Conservation (phyloP, 2,797 vertebrate genomes). For the Liparis tanakae region DNA sequence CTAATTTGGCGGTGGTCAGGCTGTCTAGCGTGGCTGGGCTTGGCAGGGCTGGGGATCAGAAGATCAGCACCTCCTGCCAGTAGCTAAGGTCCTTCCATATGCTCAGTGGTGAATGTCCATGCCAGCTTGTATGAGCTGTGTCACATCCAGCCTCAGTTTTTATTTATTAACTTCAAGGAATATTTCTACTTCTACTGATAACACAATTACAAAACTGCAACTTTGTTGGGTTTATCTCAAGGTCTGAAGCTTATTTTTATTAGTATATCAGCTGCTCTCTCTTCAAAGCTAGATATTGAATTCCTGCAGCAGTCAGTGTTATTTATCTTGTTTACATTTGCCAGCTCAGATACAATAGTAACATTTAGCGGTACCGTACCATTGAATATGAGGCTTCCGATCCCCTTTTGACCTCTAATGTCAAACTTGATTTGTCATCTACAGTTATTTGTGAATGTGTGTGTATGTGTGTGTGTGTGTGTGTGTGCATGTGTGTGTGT, state of each 20-base stretch:
- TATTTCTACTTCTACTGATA: slow-evolving; percentile 50
- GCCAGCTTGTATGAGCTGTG: slow-evolving; percentile 66
- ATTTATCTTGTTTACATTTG: slow-evolving; percentile 65
- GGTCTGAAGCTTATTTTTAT: slow-evolving; percentile 35
- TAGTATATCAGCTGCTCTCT: slow-evolving; percentile 36
- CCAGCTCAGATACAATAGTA: slow-evolving; percentile 52
- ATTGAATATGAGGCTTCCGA: slow-evolving; percentile 62
- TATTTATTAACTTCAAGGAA: slow-evolving; percentile 39
- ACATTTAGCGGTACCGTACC: slow-evolving; percentile 56
- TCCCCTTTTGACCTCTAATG: slow-evolving; percentile 73
- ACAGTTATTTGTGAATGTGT: slow-evolving; percentile 51
- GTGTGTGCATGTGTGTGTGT: slow-evolving; percentile 28
- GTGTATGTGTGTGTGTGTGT: slow-evolving; percentile 24
- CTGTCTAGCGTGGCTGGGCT: slow-evolving; percentile 78
- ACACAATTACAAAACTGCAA: slow-evolving; percentile 47
- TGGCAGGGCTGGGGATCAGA: slow-evolving; percentile 75
- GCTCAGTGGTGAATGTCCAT: slow-evolving; percentile 68
- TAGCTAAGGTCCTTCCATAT: slow-evolving; percentile 79
- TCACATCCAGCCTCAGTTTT: slow-evolving; percentile 66
- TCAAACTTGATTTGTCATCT: slow-evolving; percentile 79
- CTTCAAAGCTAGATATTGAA: slow-evolving; percentile 44
- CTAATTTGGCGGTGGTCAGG: slow-evolving; percentile 67
- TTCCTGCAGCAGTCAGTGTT: slow-evolving; percentile 53
- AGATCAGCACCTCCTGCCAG: slow-evolving; percentile 80
- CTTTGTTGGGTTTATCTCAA: slow-evolving; percentile 45